A percentile compares a stretch with the other conserved stretches of the same genome.
phyloP scores from a whole-genome alignment of 2,113 vertebrate genomes.

The Aleadryas rufinucha region DNA sequence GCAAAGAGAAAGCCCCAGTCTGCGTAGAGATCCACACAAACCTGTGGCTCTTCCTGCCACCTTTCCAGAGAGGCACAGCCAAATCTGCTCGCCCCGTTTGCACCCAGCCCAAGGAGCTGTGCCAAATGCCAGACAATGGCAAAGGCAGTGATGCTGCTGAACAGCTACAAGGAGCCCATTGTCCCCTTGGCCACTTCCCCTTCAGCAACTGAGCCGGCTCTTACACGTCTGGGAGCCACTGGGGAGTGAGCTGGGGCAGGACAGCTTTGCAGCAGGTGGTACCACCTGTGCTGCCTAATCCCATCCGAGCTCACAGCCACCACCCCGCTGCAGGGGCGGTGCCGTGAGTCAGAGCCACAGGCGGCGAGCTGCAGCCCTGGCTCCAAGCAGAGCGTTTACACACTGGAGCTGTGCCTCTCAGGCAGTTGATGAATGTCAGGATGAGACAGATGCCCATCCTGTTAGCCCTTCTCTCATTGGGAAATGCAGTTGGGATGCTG shows the following conservation, averaged over 20 bases:
- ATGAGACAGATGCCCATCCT: neutral
- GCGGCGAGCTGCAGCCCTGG: neutral
- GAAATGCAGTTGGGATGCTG: neutral
- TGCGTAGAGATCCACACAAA: neutral
- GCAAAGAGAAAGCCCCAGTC: neutral
- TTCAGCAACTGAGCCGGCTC: neutral
- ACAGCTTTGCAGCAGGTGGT: slow-evolving; percentile 10
- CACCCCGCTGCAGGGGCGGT: neutral
- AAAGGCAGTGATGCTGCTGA: neutral
- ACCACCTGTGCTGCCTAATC: slow-evolving; percentile 39
- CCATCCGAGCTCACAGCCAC: neutral
- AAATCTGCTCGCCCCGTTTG: neutral
- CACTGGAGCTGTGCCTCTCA: neutral
- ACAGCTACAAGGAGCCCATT: slow-evolving; percentile 20
- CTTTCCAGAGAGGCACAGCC: neutral
- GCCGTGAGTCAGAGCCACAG: neutral
- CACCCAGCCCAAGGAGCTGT: neutral
- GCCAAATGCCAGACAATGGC: neutral
- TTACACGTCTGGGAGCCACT: neutral
- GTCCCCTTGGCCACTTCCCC: neutral
- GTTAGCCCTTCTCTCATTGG: neutral
- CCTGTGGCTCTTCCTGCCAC: neutral
- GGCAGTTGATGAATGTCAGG: neutral
- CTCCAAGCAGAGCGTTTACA: neutral
- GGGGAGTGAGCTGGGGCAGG: neutral